Conservation (phyloP, 2,888 invertebrate species). For the Hoplodrina ambigua region DNA sequence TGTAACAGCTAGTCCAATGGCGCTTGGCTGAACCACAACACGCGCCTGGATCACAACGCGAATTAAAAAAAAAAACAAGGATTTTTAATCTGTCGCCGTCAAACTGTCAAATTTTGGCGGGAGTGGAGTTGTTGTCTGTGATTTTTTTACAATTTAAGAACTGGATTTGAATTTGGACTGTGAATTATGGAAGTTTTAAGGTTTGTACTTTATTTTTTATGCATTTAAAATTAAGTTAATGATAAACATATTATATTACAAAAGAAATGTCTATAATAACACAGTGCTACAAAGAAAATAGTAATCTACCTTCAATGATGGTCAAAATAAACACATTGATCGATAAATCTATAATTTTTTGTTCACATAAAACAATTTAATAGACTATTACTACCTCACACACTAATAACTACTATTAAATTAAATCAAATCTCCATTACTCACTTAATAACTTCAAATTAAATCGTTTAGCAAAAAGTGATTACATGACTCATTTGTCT, state of each 20-base stretch:
- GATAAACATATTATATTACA: too few relatives aligned
- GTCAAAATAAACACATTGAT: neutral
- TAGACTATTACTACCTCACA: neutral
- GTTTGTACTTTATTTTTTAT: slow-evolving; percentile 42
- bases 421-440: slow-evolving; percentile 18
- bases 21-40: slow-evolving; percentile 79
- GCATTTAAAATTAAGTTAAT: neutral
- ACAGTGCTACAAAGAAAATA: neutral
- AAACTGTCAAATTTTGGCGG: slow-evolving; percentile 62
- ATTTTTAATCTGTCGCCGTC: slow-evolving; percentile 55
- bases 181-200: slow-evolving; percentile 65
- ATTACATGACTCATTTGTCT: slow-evolving; percentile 32
- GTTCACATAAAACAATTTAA: neutral
- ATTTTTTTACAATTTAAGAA: slow-evolving; percentile 22
- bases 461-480: slow-evolving; percentile 37
- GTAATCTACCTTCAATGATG: slow-evolving; percentile 7
- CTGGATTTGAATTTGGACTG: slow-evolving; percentile 39
- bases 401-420: slow-evolving; percentile 16
- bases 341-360: too few relatives aligned
- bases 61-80: slow-evolving; percentile 50
- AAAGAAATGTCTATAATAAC: neutral
- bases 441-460: slow-evolving; percentile 20
- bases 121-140: slow-evolving; percentile 57
- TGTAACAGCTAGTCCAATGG: slow-evolving; percentile 86
- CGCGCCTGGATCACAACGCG: slow-evolving; percentile 73